Base-by-base conservation (phyloP, 2,113 vertebrate species). In the Phycodurus eques region DNA sequence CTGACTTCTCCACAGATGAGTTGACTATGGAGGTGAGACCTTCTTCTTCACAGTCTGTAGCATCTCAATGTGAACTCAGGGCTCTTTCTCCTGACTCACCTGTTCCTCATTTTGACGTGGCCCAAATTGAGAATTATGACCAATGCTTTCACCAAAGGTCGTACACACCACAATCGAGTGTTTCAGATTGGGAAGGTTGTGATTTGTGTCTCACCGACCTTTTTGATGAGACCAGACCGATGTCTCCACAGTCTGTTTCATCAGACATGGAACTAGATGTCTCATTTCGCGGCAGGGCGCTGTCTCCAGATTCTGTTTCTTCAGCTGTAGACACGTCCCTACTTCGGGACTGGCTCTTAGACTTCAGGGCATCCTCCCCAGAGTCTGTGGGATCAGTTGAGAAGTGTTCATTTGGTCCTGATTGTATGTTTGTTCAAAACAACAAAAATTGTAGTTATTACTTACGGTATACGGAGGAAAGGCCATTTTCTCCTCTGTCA, bases 401-500 rank as follows among this genome's bases (percentile, higher is more conserved):
- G 19, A 22, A 70, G 0, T 8, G 3, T 0, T 15, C 5, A 17
- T n/a, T 42, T 20, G 15, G 15, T 60, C 22, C 66, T 31, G 0
- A 8, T 13, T 46, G 2, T 0, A 17, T 56, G 43, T n/a, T 72
- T 62, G 46, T 5, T 4, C 69, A 68, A 11, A 33, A 66, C 0
- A 11, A 4, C 0, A 2, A 10, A 19, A 67, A 80, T 15, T 85
- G 83, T 72, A 39, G 75, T 27, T 85, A 82, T 61, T 82, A 75
- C n/a, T 54, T 85, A 11, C 11, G 27, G 0, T 76, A 69, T 39
- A 63, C 35, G 43, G 35, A 53, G 22, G 8, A 9, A 49, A 79
- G 57, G 39, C 57, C 78, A 66, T 31, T 27, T 8, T 75, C 80
- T 43, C 54, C 77, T 19, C 53, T 43, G 5, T 80, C 77, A 39